Evolutionary conservation across 2,888 invertebrate species (phyloP).

Genomic region (Troides oblongomaculatus): DNA sequence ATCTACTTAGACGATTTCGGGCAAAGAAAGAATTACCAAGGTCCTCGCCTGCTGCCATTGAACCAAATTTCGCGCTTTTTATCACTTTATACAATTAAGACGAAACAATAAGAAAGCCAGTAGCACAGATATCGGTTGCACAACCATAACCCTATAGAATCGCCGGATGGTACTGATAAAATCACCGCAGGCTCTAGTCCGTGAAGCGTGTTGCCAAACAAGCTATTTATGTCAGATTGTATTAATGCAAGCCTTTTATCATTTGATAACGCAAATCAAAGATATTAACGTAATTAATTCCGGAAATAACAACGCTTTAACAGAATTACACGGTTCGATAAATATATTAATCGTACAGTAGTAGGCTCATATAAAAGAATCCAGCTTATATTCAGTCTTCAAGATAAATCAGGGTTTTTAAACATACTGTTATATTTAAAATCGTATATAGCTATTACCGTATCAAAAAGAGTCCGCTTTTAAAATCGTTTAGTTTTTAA

Average conservation of each 20-base stretch:
- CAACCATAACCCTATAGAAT: slow-evolving; percentile 63
- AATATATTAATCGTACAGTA: neutral
- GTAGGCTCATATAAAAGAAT: too few relatives aligned
- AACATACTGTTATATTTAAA: too few relatives aligned
- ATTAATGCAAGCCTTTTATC: slow-evolving; percentile 50
- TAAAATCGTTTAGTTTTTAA: too few relatives aligned
- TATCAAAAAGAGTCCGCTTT: too few relatives aligned
- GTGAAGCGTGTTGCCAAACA: slow-evolving; percentile 61
- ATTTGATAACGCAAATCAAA: slow-evolving; percentile 26
- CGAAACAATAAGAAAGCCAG: slow-evolving; percentile 75
- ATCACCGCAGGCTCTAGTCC: slow-evolving; percentile 48
- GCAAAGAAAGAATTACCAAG: neutral
- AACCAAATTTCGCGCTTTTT: slow-evolving; percentile 46
- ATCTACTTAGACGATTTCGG: too few relatives aligned
- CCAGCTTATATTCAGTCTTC: too few relatives aligned
- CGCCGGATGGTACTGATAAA: slow-evolving; percentile 68
- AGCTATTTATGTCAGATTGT: slow-evolving; percentile 56
- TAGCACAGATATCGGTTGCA: slow-evolving; percentile 55
- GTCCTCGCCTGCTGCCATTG: slow-evolving; percentile 48
- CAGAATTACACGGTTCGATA: slow-evolving; percentile 16
- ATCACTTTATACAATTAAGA: slow-evolving; percentile 60
- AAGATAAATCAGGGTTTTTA: too few relatives aligned
- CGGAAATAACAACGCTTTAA: slow-evolving; percentile 10
- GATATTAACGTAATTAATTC: slow-evolving; percentile 3
- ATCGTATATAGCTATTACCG: too few relatives aligned